Conservation (phyloP, 2,888 invertebrate species). For the Patella depressa region DNA sequence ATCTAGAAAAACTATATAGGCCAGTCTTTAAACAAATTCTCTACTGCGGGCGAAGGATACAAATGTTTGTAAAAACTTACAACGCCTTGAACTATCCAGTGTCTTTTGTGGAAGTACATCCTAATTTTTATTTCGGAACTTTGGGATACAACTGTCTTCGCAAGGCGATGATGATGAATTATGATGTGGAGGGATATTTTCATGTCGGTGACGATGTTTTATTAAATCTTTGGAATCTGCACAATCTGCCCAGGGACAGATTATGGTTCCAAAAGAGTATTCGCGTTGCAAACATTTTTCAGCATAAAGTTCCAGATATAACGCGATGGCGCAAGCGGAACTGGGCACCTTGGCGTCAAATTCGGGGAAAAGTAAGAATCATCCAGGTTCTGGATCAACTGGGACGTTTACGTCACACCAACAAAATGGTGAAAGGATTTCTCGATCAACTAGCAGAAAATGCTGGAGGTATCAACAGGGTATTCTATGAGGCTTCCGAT, state of each 20-base stretch:
- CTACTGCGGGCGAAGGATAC: slow-evolving; percentile 14
- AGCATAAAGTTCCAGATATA: not conserved
- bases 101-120: slow-evolving; percentile 14
- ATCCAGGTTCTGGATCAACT: not conserved
- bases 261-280: slow-evolving; percentile 18
- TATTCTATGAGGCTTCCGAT: slow-evolving; percentile 3
- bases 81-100: not conserved
- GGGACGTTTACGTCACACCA: not conserved
- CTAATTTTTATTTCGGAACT: not conserved
- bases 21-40: slow-evolving; percentile 22
- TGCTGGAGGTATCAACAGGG: not conserved
- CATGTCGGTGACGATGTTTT: slow-evolving; percentile 17
- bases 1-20: slow-evolving; percentile 20
- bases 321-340: not conserved
- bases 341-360: not conserved
- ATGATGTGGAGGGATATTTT: slow-evolving; percentile 12
- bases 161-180: slow-evolving; percentile 13
- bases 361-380: not conserved
- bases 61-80: not conserved
- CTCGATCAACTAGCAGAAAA: not conserved
- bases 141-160: slow-evolving; percentile 16
- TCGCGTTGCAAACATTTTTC: not conserved
- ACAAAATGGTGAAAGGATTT: not conserved
- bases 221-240: slow-evolving; percentile 15
- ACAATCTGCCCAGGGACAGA: slow-evolving; percentile 1